Evolutionary conservation across 1,140 invertebrate species (phyloP), one percentile per base, ranked within the genome.

Genomic region (Nasonia longicornis): DNA sequence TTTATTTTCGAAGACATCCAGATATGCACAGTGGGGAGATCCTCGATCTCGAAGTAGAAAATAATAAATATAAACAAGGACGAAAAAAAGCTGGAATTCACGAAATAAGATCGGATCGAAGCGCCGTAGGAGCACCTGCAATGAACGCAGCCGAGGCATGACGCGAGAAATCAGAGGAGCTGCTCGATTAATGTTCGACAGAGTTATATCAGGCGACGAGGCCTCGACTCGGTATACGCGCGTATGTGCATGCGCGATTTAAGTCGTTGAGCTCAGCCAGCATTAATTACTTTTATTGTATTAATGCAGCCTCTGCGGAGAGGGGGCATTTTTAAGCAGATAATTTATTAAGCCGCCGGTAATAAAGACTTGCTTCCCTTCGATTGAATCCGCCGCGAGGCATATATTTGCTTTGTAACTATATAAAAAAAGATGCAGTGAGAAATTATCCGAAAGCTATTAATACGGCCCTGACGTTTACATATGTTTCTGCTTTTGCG

Each of bases 171-270:
- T 72, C 79, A 80, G 73, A 82, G 80, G 80, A 66, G 77, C 84
- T 83, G 82, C 84, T 84, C 85, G 85, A 86, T 89, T 88, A 88
- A 88, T 87, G 86, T 85, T 84, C 85, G 84, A 84, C 83, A 80
- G 87, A 89, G 87, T 88, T 88, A 90, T 87, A 85, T 85, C 85
- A 85, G 70, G 73, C 84, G 87, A 87, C 86, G 87, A 83, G 85
- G 87, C 82, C 85, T 87, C 86, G 3, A 35, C 87, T 84, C 84
- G 84, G 87, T 87, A 88, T 82, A 89, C 85, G 42, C 26, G 26
- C 26, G 26, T 26, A 26, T 1, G 26, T 26, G 26, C 26, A 26
- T 26, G 26, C 1, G 26, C 83, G 78, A 86, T 86, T 85, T 84
- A 85, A 84, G 78, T 72, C 52, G 52, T 16, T 45, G 67, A 75